Base-by-base conservation (phyloP, 2,888 invertebrate species). In the Pteria penguin region DNA sequence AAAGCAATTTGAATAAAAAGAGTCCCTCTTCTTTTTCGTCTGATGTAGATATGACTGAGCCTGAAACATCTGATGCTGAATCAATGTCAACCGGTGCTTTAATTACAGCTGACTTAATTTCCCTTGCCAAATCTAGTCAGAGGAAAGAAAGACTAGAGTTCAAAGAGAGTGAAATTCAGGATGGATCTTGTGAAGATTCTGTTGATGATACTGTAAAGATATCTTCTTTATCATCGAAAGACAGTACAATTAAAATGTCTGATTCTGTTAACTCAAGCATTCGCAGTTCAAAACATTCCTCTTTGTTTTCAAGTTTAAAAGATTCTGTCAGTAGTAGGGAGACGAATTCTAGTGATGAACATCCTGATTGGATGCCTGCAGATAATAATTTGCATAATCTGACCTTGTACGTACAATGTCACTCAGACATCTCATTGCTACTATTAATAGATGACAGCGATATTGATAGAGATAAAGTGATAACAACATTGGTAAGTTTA, bases 401-500 rank as follows among this genome's bases (percentile, higher is more conserved):
- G 33, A 86, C 83, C 24, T 66, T 90, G 67, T 90, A 89, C 75
- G 82, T 87, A 24, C 89, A 89, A 76, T 86, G 88, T 70, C 87
- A 89, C 62, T 86, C 88, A 4, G 89, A 89, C 71, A 87, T 87
- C 22, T 82, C 88, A 58, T 80, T 89, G 18, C 57, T 89, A 31
- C 68, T 90, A 58, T 70, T 90, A 54, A 77, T 90, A 78, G 86
- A 86, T 18, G 79, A 81, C 52, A 81, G 75, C 14, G 76, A 80
- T 14, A 75, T 78, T n/a, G 82, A 82, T 67, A 81, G 85, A 58
- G 81, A 84, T 67, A 74, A 75, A 57, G 81, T 82, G 18, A n/a
- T n/a, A n/a, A n/a, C n/a, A n/a, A n/a, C n/a, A n/a, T n/a, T n/a
- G n/a, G n/a, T n/a, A n/a, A n/a, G n/a, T n/a, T n/a, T n/a, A n/a